These are phyloP conservation scores for Spea multiplicata DNA, from an alignment of 2,113 vertebrate genomes.

Conservation along the genomic window DNA sequence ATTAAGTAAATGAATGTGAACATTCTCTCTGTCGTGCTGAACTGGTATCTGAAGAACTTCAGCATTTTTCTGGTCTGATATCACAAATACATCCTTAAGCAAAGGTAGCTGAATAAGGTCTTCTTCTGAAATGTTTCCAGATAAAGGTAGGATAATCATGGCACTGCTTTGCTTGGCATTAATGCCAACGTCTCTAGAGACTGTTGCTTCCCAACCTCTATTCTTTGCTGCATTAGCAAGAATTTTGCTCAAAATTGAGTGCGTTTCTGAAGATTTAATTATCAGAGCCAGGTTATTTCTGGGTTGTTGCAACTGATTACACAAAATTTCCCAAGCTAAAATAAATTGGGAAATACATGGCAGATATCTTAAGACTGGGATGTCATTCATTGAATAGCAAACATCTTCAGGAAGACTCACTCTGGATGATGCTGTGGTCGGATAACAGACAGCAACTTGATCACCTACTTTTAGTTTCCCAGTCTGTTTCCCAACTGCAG, in stretches of 20 bases:
- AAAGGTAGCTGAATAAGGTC: conserved; percentile 41
- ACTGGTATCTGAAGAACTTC: conserved; percentile 44
- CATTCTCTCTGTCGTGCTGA: conserved; percentile 55
- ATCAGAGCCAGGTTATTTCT: conserved; percentile 61
- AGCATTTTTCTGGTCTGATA: conserved; percentile 59
- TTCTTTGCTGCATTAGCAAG: conserved; percentile 66
- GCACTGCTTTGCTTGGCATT: conserved; percentile 56
- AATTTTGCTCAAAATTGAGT: conserved; percentile 67
- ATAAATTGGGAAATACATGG: conserved; percentile 78
- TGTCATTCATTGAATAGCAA: conserved; percentile 68
- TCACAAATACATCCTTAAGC: conserved; percentile 65
- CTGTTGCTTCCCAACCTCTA: conserved; percentile 68
- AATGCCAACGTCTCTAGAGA: conserved; percentile 18
- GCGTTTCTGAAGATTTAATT: conserved; percentile 65
- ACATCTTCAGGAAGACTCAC: conserved; percentile 58
- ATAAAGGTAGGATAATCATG: conserved; percentile 70
- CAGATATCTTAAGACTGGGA: conserved; percentile 64
- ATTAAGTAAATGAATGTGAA: conserved; percentile 63
- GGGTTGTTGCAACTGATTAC: conserved; percentile 53
- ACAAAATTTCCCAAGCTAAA: conserved; percentile 74
- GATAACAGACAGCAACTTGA: conserved; percentile 72
- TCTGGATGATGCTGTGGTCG: conserved; percentile 62
- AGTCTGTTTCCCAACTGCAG: conserved; percentile 65
- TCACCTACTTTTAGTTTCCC: conserved; percentile 72
- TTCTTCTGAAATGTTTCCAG: conserved; percentile 50